Percentiles rank a stretch among this genome's conserved stretches.
These are phyloP conservation scores for Antheraea mylitta DNA, from an alignment of 1,140 invertebrate species.

Conservation along the genomic window DNA sequence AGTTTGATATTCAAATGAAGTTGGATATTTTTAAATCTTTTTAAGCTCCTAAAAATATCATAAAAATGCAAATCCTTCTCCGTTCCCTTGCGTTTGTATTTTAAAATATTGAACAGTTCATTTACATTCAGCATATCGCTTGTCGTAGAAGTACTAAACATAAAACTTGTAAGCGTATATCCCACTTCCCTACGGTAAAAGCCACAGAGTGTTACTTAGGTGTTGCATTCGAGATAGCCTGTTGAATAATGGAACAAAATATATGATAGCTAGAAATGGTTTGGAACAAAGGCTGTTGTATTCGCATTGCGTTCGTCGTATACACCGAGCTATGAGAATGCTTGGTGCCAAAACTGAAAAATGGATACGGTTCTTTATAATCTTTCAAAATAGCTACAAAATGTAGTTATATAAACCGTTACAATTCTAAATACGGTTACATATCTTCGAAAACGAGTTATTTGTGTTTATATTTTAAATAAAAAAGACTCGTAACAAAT, in stretches of 20 bases:
- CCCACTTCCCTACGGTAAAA: conserved; percentile 1
- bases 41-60: no score
- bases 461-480: no score
- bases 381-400: no score
- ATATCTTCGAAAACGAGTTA: no score
- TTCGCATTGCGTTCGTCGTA: conserved; percentile 7
- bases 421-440: no score
- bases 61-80: no score
- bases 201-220: conserved; percentile 1
- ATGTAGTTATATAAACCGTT: no score
- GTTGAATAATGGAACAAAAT: conserved; percentile 36
- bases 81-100: background rate
- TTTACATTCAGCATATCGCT: background rate
- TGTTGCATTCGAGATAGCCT: conserved; percentile 18
- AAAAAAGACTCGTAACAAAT: no score
- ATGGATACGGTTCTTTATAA: background rate
- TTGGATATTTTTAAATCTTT: no score
- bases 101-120: background rate
- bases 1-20: no score
- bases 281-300: conserved; percentile 23
- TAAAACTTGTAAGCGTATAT: conserved; percentile 1
- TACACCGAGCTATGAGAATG: background rate
- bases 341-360: background rate
- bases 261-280: conserved; percentile 28
- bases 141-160: background rate